phyloP scores from a whole-genome alignment of 2,797 vertebrate genomes.

The Microctenopoma steveboyesi region DNA sequence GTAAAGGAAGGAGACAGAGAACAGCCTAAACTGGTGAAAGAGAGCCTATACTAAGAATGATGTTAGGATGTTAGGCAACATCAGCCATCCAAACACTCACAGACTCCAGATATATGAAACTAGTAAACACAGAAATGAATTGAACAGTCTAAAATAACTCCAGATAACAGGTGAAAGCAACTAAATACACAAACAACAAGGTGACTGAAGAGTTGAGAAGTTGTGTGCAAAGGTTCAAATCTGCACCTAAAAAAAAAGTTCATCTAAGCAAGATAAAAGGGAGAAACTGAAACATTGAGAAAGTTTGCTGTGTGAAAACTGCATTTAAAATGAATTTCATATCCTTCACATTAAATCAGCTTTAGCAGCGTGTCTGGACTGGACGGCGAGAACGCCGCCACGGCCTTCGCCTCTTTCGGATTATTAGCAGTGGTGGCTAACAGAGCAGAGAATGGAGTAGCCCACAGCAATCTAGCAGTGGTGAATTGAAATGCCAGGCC shows the following conservation, averaged over 20 bases:
- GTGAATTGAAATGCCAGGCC: constrained; percentile 78
- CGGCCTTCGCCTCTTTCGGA: constrained; percentile 30
- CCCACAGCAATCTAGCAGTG: constrained; percentile 69
- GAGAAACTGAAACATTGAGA: background rate
- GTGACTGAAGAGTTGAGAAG: background rate
- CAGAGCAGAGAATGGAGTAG: constrained; percentile 70
- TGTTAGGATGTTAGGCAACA: no score
- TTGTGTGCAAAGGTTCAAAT: no score
- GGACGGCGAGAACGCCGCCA: background rate
- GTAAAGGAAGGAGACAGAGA: background rate
- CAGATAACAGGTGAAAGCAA: no score
- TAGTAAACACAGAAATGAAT: no score
- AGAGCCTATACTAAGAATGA: no score
- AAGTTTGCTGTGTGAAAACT: constrained; percentile 3
- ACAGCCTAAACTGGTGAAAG: background rate
- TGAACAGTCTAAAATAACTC: no score
- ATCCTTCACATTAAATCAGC: constrained; percentile 34
- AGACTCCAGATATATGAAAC: no score
- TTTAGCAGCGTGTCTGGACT: constrained; percentile 14
- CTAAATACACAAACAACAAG: no score
- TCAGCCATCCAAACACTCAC: no score
- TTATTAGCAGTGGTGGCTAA: constrained; percentile 70
- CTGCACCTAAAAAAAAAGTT: no score
- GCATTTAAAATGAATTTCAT: constrained; percentile 20
- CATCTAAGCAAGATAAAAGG: no score